A percentile compares a stretch with the other conserved stretches of the same genome.
phyloP scores from a whole-genome alignment of 92 coral and sea anemone species.

The Actinostola sp. region DNA sequence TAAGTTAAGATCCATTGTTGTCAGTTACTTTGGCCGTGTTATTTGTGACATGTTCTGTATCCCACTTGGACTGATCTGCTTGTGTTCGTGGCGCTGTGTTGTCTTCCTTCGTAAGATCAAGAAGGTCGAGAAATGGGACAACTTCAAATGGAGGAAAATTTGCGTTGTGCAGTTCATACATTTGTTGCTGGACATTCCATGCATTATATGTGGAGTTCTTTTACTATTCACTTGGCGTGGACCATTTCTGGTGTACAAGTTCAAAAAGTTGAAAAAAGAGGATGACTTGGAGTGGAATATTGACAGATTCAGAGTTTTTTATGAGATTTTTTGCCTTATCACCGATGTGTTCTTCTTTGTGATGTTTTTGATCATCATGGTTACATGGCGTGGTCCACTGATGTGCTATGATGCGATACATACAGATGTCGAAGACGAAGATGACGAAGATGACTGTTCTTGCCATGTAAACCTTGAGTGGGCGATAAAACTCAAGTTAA shows the following conservation, averaged over 20 bases:
- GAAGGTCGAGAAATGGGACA: constrained; percentile 62
- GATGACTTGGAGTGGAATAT: constrained; percentile 67
- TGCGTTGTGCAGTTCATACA: constrained; percentile 76
- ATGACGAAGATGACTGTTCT: constrained; percentile 12
- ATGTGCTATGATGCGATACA: constrained; percentile 54
- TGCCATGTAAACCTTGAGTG: constrained; percentile 53
- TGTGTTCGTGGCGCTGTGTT: constrained; percentile 87
- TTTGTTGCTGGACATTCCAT: constrained; percentile 82
- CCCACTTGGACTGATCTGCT: constrained; percentile 75
- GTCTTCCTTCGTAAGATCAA: constrained; percentile 67
- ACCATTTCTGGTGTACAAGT: constrained; percentile 63
- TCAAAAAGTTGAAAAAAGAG: constrained; percentile 30
- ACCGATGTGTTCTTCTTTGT: constrained; percentile 83
- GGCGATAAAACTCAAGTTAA: constrained; percentile 58
- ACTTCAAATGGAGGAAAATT: constrained; percentile 79
- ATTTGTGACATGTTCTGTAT: constrained; percentile 84
- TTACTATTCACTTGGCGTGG: constrained; percentile 87
- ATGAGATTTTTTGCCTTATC: constrained; percentile 63
- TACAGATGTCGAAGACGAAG: constrained; percentile 26
- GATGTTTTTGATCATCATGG: constrained; percentile 56
- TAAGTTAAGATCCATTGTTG: constrained; percentile 68
- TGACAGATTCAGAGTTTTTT: constrained; percentile 77
- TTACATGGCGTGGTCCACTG: constrained; percentile 92
- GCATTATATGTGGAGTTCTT: constrained; percentile 70
- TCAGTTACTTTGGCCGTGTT: constrained; percentile 74